A percentile compares a stretch with the other conserved stretches of the same genome.
phyloP scores from a whole-genome alignment of 2,113 vertebrate genomes.

The Budorcas taxicolor region DNA sequence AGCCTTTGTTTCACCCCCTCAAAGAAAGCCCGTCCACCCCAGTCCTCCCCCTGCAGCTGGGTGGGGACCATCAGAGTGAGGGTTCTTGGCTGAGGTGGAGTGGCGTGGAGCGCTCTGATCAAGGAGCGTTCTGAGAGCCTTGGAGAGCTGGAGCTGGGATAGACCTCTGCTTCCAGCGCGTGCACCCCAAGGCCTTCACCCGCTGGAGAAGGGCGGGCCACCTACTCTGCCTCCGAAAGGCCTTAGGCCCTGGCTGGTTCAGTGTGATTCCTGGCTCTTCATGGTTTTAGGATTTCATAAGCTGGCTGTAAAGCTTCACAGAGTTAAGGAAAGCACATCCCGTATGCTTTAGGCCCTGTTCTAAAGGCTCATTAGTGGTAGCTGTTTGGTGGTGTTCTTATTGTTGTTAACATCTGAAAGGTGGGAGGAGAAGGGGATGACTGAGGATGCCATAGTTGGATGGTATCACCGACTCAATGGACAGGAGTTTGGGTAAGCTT shows the following conservation, averaged over 20 bases:
- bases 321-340: neutral
- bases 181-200: too few species aligned
- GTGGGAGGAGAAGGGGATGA: neutral
- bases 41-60: too few species aligned
- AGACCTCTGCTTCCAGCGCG: neutral
- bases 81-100: neutral
- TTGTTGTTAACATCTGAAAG: neutral
- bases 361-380: neutral
- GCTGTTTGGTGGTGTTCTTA: neutral
- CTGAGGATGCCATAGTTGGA: neutral
- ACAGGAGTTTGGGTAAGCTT: neutral
- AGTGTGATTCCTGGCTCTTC: neutral
- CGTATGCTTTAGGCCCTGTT: too few species aligned
- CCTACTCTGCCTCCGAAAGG: neutral
- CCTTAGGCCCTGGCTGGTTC: neutral
- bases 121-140: neutral
- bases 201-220: neutral
- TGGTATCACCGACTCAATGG: rapidly evolving
- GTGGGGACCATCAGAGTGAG: neutral
- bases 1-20: neutral
- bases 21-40: rapidly evolving
- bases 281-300: rapidly evolving
- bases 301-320: neutral
- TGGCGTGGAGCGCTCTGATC: neutral
- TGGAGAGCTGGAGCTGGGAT: neutral